phyloP scores from a whole-genome alignment of 2,888 invertebrate species.

The Oscheius sp. region DNA sequence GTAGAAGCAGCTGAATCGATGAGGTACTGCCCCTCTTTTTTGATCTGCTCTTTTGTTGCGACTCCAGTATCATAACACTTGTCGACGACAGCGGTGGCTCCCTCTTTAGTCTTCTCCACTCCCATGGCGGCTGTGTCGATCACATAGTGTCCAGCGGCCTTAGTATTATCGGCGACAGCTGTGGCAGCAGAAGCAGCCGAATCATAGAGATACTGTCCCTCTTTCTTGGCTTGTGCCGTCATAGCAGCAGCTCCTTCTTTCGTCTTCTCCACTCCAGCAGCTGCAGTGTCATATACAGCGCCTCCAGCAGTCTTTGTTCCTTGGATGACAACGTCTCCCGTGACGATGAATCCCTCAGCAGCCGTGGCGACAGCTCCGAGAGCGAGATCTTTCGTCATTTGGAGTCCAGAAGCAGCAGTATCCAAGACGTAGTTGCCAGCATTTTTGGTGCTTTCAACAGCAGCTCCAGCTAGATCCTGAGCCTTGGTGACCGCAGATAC shows the following conservation, averaged over 20 bases:
- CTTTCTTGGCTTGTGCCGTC: not conserved
- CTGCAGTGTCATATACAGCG: not conserved
- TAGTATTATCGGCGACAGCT: not conserved
- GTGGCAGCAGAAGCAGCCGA: not conserved
- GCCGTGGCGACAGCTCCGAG: not conserved
- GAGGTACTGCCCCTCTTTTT: too few species aligned
- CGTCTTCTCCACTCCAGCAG: not conserved
- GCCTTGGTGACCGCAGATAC: not conserved
- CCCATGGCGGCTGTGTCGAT: not conserved
- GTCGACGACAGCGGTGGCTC: not conserved
- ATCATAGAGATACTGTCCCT: not conserved
- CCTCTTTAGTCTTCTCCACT: not conserved
- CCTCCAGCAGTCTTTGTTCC: not conserved
- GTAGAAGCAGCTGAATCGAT: not conserved
- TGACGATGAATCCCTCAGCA: not conserved
- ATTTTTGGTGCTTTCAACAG: not conserved
- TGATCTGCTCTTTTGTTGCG: too few species aligned
- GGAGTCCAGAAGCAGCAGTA: not conserved
- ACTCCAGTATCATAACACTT: not conserved
- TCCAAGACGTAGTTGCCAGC: not conserved
- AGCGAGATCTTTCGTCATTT: not conserved
- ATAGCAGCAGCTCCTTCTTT: constrained; percentile 13
- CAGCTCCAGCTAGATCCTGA: constrained; percentile 4
- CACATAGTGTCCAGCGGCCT: not conserved
- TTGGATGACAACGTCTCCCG: not conserved